Base-by-base conservation (phyloP, 2,797 vertebrate species). In the Pangasius sanitwongsei region DNA sequence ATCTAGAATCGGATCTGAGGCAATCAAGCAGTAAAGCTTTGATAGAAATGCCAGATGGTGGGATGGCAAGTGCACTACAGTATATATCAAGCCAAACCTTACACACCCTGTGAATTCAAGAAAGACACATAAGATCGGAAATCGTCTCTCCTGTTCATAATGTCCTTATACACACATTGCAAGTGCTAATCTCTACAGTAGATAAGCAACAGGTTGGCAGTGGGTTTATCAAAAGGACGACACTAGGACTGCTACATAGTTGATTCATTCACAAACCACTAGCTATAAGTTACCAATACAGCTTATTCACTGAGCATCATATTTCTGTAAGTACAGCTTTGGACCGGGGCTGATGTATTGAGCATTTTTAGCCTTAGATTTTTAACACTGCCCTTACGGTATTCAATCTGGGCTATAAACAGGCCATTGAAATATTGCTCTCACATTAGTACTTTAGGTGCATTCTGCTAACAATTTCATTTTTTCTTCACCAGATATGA, bases 1-100 rank as follows among this genome's bases (percentile, higher is more conserved):
- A 92, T 92, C 92, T 90, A 70, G 89, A 91, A 90, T 89, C 78
- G 50, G 88, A 90, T 92, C 88, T 20, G 87, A 90, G 83, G 85
- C 85, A 91, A 90, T 92, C 89, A 90, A 84, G 86, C 75, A 67
- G 87, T 78, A 88, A 86, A 86, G 82, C 87, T 91, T 87, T 83
- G 89, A 91, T 91, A 90, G 89, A 90, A 92, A 91, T 89, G 87
- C 83, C 80, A 55, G 57, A 82, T 75, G 69, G 70, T 67, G 59
- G 87, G 61, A 44, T 72, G 55, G 85, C 44, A 83, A 78, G 84
- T 83, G 74, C 57, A 82, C 75, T 53, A 53, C 9, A 37, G 48
- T 70, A 84, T 85, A 70, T 55, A 81, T 83, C 48, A 83, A 83
- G 74, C 34, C 16, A 6, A 70, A 85, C 41, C 78, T 85, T 84